Conservation (phyloP, 2,888 invertebrate species). For the Zele albiditarsus region DNA sequence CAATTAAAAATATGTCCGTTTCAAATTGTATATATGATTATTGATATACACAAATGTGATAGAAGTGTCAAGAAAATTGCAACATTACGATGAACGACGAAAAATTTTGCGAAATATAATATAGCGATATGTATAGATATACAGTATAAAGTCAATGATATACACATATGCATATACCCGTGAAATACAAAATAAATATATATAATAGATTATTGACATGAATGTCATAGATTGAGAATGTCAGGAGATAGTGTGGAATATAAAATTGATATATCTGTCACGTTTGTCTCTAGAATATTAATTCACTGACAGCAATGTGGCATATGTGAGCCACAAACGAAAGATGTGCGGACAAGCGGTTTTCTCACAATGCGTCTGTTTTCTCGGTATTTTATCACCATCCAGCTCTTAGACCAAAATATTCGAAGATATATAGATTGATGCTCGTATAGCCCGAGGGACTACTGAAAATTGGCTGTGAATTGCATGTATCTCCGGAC, state of each 20-base stretch:
- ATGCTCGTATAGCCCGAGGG: slow-evolving; percentile 45
- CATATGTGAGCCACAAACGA: neutral
- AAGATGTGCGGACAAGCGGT: neutral
- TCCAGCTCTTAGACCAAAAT: slow-evolving; percentile 45
- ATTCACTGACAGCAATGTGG: slow-evolving; percentile 27
- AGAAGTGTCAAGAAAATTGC: too few species aligned
- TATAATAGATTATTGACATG: slow-evolving; percentile 15
- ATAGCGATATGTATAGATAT: too few species aligned
- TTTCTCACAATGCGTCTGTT: slow-evolving; percentile 31
- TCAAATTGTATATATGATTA: too few species aligned
- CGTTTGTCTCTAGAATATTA: slow-evolving; percentile 63
- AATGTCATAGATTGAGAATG: neutral
- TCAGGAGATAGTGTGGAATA: slow-evolving; percentile 61
- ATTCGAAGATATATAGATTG: slow-evolving; percentile 27
- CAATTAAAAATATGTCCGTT: too few species aligned
- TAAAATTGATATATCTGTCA: slow-evolving; percentile 73
- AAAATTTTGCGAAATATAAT: too few species aligned
- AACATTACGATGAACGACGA: too few species aligned
- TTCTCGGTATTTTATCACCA: slow-evolving; percentile 52
- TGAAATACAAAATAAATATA: neutral
- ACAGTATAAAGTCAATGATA: too few species aligned
- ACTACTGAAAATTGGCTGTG: slow-evolving; percentile 66
- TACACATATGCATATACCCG: too few species aligned
- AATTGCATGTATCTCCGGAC: slow-evolving; percentile 66
- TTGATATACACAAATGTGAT: too few species aligned